Conservation (phyloP, 1,140 invertebrate genomes). For the Drosophila persimilis region DNA sequence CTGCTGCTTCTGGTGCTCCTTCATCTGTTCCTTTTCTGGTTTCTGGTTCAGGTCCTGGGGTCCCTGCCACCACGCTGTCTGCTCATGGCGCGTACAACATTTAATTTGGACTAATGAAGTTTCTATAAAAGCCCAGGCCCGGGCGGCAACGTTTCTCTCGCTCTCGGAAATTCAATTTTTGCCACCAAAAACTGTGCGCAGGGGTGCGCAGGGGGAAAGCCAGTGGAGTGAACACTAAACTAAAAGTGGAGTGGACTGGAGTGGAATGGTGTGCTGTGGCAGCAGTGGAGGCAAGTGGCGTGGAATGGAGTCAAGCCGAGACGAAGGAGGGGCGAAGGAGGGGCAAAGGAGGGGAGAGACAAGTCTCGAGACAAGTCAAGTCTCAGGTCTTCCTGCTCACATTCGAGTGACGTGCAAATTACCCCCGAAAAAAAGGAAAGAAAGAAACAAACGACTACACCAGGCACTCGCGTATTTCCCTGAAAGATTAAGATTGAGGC, state of each 20-base stretch:
- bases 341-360: too few relatives aligned
- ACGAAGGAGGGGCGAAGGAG: too few relatives aligned
- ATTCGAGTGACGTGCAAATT: slow-evolving; percentile 75
- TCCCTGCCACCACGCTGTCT: slow-evolving; percentile 61
- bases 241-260: slow-evolving; percentile 16
- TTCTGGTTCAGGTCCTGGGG: slow-evolving; percentile 2
- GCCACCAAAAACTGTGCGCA: slow-evolving; percentile 27
- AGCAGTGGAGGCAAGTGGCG: slow-evolving; percentile 20
- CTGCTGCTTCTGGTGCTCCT: too few relatives aligned
- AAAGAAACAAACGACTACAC: not conserved
- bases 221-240: not conserved
- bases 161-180: slow-evolving; percentile 46
- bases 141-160: slow-evolving; percentile 15
- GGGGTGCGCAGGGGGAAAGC: not conserved
- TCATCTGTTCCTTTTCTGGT: slow-evolving; percentile 1
- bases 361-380: slow-evolving; percentile 25
- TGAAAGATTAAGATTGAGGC: slow-evolving; percentile 16
- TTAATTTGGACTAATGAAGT: slow-evolving; percentile 78
- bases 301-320: slow-evolving; percentile 27
- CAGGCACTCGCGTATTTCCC: slow-evolving; percentile 4
- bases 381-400: slow-evolving; percentile 64
- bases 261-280: too few relatives aligned
- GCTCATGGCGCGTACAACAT: slow-evolving; percentile 65
- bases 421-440: slow-evolving; percentile 46
- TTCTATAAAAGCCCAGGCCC: slow-evolving; percentile 57